phyloP scores from a whole-genome alignment of 2,113 vertebrate species.

The Herpetotheres cachinnans region DNA sequence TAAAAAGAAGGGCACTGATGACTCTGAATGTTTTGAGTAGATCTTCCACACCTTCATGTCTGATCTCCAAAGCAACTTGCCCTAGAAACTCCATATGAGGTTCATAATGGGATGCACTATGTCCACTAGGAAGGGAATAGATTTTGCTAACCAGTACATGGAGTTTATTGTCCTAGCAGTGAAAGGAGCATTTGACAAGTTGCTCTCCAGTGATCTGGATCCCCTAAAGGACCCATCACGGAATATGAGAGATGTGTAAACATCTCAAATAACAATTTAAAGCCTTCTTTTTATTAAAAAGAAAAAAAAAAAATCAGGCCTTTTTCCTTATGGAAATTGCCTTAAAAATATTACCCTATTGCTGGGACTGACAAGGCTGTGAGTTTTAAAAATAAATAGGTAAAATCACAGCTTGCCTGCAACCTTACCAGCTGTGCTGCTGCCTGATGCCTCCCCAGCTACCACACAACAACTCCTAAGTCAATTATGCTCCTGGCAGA shows the following conservation, averaged over 20 bases:
- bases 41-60: neutral
- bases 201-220: neutral
- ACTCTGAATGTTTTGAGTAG: neutral
- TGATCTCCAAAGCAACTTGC: neutral
- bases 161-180: neutral
- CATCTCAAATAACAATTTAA: neutral
- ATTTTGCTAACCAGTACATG: neutral
- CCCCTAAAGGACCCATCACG: neutral
- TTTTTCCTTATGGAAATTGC: neutral
- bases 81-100: neutral
- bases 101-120: neutral
- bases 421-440: constrained; percentile 32
- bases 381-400: constrained; percentile 37
- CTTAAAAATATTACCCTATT: constrained; percentile 15
- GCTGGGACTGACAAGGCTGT: neutral
- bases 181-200: neutral
- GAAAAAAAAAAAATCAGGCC: neutral
- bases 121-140: neutral
- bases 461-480: neutral
- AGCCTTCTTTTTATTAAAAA: neutral
- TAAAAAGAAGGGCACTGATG: neutral
- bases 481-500: constrained; percentile 2
- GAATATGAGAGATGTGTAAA: neutral
- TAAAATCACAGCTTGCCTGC: constrained; percentile 45
- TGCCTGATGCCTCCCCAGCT: constrained; percentile 14